phyloP scores from a whole-genome alignment of 2,113 vertebrate species.

The Saguinus midas region DNA sequence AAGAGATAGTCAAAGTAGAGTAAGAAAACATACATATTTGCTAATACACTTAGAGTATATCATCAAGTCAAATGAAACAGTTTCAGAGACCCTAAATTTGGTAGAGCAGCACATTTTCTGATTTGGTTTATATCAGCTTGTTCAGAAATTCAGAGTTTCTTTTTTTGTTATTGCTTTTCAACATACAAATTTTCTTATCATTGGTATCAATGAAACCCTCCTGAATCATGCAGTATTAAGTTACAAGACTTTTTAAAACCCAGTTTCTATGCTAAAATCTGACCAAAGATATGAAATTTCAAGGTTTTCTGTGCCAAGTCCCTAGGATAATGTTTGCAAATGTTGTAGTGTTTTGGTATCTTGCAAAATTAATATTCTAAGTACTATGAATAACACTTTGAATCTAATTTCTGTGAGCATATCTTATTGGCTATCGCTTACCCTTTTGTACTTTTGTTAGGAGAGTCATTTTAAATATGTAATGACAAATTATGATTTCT shows the following conservation, averaged over 20 bases:
- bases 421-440: conserved; percentile 88
- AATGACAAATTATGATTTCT: conserved; percentile 91
- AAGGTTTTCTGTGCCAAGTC: conserved; percentile 80
- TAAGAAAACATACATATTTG: conserved; percentile 61
- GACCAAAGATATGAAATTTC: conserved; percentile 56
- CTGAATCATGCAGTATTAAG: conserved; percentile 72
- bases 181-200: conserved; percentile 63
- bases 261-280: conserved; percentile 67
- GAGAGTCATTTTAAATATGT: conserved; percentile 89
- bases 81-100: conserved; percentile 72
- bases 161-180: conserved; percentile 65
- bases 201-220: conserved; percentile 65
- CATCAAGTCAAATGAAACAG: conserved; percentile 74
- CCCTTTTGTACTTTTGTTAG: conserved; percentile 89
- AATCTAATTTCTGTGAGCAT: conserved; percentile 82
- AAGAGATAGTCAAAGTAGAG: conserved; percentile 74
- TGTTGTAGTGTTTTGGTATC: conserved; percentile 43
- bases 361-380: conserved; percentile 38
- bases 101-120: conserved; percentile 72
- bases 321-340: conserved; percentile 62
- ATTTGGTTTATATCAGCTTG: conserved; percentile 74
- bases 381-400: conserved; percentile 68
- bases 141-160: conserved; percentile 76
- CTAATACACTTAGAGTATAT: conserved; percentile 72
- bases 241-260: conserved; percentile 50